phyloP scores from a whole-genome alignment of 2,113 vertebrate species.

The Neoarius graeffei region DNA sequence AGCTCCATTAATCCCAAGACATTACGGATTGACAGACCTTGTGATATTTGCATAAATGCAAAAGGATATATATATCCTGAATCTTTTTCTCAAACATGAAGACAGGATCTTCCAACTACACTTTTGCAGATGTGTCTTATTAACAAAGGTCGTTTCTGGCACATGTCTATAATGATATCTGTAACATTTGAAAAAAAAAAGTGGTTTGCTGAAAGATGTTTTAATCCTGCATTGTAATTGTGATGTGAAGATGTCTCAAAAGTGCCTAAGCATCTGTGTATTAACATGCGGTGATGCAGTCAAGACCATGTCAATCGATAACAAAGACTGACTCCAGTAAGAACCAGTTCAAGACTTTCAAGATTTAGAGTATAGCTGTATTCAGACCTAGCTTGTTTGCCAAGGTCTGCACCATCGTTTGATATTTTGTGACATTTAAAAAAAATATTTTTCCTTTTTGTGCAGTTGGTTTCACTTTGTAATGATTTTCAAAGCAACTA shows the following conservation, averaged over 20 bases:
- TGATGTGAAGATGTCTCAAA: neutral
- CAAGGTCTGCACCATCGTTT: neutral
- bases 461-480: neutral
- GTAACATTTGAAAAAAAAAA: neutral
- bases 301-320: neutral
- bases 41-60: conserved; percentile 31
- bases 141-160: neutral
- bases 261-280: neutral
- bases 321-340: neutral
- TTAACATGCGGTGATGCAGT: neutral
- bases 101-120: neutral
- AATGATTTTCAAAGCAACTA: neutral
- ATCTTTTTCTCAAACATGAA: neutral
- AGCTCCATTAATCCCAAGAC: conserved; percentile 34
- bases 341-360: neutral
- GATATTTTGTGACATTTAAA: neutral
- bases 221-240: neutral
- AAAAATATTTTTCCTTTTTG: neutral
- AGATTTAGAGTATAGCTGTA: neutral
- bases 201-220: neutral
- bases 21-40: conserved; percentile 18
- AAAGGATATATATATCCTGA: neutral
- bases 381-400: neutral
- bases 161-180: neutral
- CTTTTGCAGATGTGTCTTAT: neutral